Conservation (phyloP, 2,113 vertebrate species). For the Myrmecophaga tridactyla region DNA sequence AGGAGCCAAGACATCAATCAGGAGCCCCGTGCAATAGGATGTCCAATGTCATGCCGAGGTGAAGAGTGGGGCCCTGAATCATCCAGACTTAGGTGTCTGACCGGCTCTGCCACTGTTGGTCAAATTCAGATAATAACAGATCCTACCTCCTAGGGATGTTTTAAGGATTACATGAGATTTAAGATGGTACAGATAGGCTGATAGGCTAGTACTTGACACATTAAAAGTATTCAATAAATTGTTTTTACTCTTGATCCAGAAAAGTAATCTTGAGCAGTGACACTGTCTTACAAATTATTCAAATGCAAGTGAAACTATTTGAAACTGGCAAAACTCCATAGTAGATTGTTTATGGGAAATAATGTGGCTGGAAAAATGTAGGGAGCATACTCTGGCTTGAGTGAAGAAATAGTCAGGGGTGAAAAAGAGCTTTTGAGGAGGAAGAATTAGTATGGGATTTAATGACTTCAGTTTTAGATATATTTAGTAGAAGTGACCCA, state of each 20-base stretch:
- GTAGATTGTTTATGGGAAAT: not conserved
- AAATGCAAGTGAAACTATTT: fast-evolving
- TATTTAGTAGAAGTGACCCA: not conserved
- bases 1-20: not conserved
- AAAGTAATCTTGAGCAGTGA: not conserved
- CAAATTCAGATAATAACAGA: conserved; percentile 13
- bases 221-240: not conserved
- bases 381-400: not conserved
- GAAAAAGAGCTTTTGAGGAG: not conserved
- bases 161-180: not conserved
- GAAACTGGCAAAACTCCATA: not conserved
- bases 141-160: not conserved
- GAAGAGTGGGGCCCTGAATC: not conserved
- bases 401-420: not conserved
- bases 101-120: not conserved
- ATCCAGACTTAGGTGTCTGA: not conserved
- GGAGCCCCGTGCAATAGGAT: not conserved
- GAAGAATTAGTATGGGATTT: not conserved
- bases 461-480: not conserved
- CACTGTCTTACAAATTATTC: not conserved
- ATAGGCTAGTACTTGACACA: not conserved
- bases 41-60: not conserved
- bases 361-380: not conserved
- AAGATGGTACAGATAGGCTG: not conserved
- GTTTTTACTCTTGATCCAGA: not conserved